phyloP scores from a whole-genome alignment of 2,888 invertebrate genomes.

The Cephus pygmeus region DNA sequence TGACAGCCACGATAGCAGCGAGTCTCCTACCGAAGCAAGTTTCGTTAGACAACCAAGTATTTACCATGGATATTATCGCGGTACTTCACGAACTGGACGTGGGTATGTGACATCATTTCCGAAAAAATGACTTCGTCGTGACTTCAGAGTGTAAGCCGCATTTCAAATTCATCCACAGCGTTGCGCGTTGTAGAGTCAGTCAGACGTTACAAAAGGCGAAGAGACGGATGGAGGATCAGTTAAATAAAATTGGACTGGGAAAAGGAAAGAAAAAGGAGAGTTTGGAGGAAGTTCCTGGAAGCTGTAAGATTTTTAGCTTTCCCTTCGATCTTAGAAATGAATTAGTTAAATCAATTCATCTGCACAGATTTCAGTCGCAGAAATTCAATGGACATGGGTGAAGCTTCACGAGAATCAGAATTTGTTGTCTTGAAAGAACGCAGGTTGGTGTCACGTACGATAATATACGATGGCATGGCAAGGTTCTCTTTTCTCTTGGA shows the following conservation, averaged over 20 bases:
- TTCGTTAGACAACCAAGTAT: slow-evolving; percentile 67
- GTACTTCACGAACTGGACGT: slow-evolving; percentile 47
- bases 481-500: slow-evolving; percentile 93
- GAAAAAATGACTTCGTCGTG: background rate
- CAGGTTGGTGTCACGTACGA: slow-evolving; percentile 81
- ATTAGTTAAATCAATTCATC: slow-evolving; percentile 15
- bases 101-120: slow-evolving; percentile 41
- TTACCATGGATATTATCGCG: slow-evolving; percentile 61
- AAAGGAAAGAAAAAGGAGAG: slow-evolving; percentile 91
- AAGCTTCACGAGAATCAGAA: slow-evolving; percentile 85
- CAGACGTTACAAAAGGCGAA: slow-evolving; percentile 83
- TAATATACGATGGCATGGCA: slow-evolving; percentile 88
- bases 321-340: background rate
- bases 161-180: background rate
- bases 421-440: slow-evolving; percentile 90
- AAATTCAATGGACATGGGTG: slow-evolving; percentile 85
- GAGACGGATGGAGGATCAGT: slow-evolving; percentile 88
- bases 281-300: slow-evolving; percentile 85
- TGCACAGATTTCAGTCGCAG: slow-evolving; percentile 77
- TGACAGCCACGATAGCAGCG: slow-evolving; percentile 70
- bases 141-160: background rate
- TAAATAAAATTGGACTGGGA: slow-evolving; percentile 83
- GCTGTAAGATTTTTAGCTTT: slow-evolving; percentile 68
- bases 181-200: slow-evolving; percentile 67
- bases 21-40: slow-evolving; percentile 69